Conservation (phyloP, 64 coral and sea anemone species). For the Anthopleura sola region DNA sequence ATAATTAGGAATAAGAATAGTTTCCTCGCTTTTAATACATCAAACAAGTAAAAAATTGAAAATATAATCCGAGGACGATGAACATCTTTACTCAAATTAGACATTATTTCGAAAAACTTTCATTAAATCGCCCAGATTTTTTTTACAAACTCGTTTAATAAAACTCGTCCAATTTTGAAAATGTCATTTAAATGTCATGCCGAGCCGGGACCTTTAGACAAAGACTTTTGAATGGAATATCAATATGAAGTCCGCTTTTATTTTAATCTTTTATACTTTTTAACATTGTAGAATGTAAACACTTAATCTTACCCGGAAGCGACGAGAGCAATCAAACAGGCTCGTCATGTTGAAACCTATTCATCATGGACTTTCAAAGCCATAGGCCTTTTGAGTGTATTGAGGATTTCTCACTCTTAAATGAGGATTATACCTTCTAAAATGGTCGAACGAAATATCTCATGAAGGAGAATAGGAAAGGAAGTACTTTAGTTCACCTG, state of each 20-base stretch:
- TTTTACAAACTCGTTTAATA: background rate
- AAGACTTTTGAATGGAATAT: background rate
- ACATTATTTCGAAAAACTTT: background rate
- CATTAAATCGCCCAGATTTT: background rate
- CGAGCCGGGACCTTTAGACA: background rate
- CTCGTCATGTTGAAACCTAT: background rate
- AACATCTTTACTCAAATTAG: background rate
- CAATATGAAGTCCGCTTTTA: background rate
- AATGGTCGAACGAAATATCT: background rate
- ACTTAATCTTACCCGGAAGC: constrained; percentile 3
- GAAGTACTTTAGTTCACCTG: constrained; percentile 2
- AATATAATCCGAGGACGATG: background rate
- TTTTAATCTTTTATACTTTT: background rate
- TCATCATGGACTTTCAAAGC: background rate
- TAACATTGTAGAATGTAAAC: constrained; percentile 1
- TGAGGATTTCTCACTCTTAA: background rate
- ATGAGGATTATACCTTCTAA: background rate
- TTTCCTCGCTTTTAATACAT: background rate
- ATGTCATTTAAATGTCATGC: background rate
- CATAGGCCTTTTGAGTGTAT: background rate
- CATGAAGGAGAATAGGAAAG: background rate
- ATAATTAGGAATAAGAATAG: background rate
- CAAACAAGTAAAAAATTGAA: background rate
- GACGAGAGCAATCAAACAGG: background rate
- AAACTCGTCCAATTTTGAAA: constrained; percentile 8